These are phyloP conservation scores for Ophioninae sp. DNA, from an alignment of 2,888 invertebrate species.

Conservation along the genomic window DNA sequence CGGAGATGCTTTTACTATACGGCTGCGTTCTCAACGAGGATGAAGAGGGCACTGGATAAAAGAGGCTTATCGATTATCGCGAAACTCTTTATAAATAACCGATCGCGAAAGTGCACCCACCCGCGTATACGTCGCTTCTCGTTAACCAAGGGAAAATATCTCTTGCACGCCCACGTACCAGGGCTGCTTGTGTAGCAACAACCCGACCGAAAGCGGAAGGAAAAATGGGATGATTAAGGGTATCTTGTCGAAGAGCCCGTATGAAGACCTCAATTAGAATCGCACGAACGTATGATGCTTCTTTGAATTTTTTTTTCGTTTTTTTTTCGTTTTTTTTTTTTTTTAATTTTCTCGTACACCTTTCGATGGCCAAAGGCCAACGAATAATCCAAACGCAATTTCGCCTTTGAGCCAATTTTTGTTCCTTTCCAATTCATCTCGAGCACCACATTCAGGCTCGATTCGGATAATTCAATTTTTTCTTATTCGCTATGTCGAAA, in stretches of 20 bases:
- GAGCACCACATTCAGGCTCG: neutral
- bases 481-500: neutral
- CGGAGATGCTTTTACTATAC: conserved; percentile 29
- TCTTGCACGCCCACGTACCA: neutral
- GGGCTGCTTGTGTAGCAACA: neutral
- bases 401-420: neutral
- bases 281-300: neutral
- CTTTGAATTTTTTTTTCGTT: neutral
- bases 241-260: neutral
- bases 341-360: neutral
- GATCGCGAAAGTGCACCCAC: conserved; percentile 74
- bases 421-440: neutral
- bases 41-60: conserved; percentile 65
- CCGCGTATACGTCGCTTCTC: conserved; percentile 71
- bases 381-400: neutral
- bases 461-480: neutral
- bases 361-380: no score
- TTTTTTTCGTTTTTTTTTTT: neutral
- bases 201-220: conserved; percentile 13
- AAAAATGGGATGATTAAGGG: conserved; percentile 24
- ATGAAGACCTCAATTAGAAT: conserved; percentile 15
- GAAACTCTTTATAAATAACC: conserved; percentile 80
- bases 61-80: conserved; percentile 78
- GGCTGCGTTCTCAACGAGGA: conserved; percentile 63
- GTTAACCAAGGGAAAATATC: conserved; percentile 40